These are phyloP conservation scores for Catharus minimus DNA, from an alignment of 2,113 vertebrate species.

Conservation along the genomic window DNA sequence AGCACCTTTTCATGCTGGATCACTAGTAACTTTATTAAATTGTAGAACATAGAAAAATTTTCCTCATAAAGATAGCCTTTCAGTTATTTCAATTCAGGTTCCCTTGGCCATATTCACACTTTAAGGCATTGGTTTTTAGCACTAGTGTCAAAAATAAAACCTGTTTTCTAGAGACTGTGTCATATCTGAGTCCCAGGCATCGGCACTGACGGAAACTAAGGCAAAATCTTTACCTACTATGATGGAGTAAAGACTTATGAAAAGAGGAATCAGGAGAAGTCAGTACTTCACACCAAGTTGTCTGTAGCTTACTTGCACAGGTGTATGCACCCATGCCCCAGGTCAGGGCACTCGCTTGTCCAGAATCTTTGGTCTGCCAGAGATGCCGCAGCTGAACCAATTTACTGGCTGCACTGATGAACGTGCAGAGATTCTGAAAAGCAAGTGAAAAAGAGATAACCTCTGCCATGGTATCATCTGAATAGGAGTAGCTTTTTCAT, in stretches of 20 bases:
- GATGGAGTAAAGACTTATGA: neutral
- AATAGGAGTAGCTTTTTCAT: neutral
- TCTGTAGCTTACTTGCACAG: constrained; percentile 77
- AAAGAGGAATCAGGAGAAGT: neutral
- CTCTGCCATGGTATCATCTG: neutral
- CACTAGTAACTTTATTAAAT: neutral
- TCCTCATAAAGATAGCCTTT: neutral
- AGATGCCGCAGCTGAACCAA: constrained; percentile 86
- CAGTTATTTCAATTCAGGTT: neutral
- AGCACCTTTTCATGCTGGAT: neutral
- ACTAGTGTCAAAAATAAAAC: neutral
- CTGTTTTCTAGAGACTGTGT: neutral
- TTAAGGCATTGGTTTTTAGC: neutral
- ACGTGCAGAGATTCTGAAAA: constrained; percentile 85
- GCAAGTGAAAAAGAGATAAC: neutral
- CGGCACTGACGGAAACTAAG: neutral
- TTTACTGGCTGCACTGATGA: constrained; percentile 89
- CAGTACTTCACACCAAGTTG: neutral
- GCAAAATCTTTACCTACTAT: neutral
- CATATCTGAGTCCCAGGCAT: neutral
- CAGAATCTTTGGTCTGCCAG: constrained; percentile 83
- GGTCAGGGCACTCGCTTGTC: constrained; percentile 83
- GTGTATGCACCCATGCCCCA: constrained; percentile 88
- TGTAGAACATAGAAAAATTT: neutral
- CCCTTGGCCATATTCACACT: neutral